Evolutionary conservation across 64 coral and sea anemone genomes (phyloP), one percentile per base, ranked within the genome.

Genomic region (Montipora sp.): DNA sequence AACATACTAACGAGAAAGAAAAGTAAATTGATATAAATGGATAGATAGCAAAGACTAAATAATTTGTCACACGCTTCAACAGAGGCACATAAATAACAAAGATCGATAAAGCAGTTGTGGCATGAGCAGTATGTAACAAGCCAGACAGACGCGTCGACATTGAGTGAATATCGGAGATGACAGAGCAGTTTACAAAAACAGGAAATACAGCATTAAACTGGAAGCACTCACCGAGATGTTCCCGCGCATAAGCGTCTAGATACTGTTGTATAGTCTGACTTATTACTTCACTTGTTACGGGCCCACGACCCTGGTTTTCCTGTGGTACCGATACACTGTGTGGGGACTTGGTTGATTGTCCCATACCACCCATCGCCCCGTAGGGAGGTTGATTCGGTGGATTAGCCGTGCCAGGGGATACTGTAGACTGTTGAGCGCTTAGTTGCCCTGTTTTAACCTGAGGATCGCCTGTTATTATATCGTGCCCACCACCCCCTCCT

Each of bases 241-340:
- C 61, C 81, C 45, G 23, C 43, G 81, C 81, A 9, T 68, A 84
- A 48, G 59, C 36, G 46, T 8, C 60, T 9, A 84, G 14, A 69
- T 69, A 84, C 14, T 13, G 81, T 22, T 84, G 58, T 11, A 84
- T 84, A 1, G 81, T 84, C 7, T 68, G 14, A 22, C 69, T 83
- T 36, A 83, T 68, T 83, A 5, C 60, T 14, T 63, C 15, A 36
- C 80, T 83, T 15, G 80, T 8, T 8, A 83, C 80, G 3, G 75
- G 11, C 14, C 11, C 13, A 14, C 7, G 46, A 47, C 44, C 75
- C 75, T 48, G 15, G 46, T 47, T n/a, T 8, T 5, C 75, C 68
- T 63, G 60, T 15, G 60, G 14, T 14, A 7, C 60, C 14, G 14
- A 14, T 63, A 12, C 60, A 63, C 0, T 12, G 14, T 63, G 60